phyloP scores from a whole-genome alignment of 1,140 invertebrate species.

The Lordiphosa clarofinis region DNA sequence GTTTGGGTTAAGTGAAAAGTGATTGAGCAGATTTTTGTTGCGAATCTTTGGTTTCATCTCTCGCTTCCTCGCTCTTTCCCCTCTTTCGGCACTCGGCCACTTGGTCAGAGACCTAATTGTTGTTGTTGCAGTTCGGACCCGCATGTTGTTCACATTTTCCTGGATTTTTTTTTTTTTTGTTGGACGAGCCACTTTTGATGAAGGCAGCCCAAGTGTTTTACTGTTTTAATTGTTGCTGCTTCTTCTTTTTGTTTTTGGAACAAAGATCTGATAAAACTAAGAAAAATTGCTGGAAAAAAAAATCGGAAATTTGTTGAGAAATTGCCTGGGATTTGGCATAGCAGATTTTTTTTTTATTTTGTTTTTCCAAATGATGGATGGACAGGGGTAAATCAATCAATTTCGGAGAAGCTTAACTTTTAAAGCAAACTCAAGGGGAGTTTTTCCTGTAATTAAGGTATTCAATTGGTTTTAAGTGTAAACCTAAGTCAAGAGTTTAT shows the following conservation, averaged over 20 bases:
- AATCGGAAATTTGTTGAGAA: constrained; percentile 11
- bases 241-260: constrained; percentile 18
- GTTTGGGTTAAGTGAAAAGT: constrained; percentile 77
- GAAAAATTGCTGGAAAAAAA: constrained; percentile 14
- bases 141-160: constrained; percentile 42
- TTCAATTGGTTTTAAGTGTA: no score
- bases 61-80: background rate
- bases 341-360: no score
- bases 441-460: no score
- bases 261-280: constrained; percentile 38
- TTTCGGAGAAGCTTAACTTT: no score
- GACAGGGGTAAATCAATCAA: no score
- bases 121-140: constrained; percentile 27
- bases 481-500: no score
- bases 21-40: constrained; percentile 76
- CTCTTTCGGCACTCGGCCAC: constrained; percentile 9
- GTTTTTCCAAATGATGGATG: no score
- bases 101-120: constrained; percentile 18
- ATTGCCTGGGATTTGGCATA: constrained; percentile 31
- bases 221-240: constrained; percentile 60
- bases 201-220: constrained; percentile 49
- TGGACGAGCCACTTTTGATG: constrained; percentile 32
- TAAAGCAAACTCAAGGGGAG: no score
- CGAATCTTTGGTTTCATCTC: constrained; percentile 66
- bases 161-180: constrained; percentile 31